Percentiles rank a stretch among this genome's conserved stretches.
Conservation (phyloP, 2,888 invertebrate species). For the Lordiphosa fenestrarum region DNA sequence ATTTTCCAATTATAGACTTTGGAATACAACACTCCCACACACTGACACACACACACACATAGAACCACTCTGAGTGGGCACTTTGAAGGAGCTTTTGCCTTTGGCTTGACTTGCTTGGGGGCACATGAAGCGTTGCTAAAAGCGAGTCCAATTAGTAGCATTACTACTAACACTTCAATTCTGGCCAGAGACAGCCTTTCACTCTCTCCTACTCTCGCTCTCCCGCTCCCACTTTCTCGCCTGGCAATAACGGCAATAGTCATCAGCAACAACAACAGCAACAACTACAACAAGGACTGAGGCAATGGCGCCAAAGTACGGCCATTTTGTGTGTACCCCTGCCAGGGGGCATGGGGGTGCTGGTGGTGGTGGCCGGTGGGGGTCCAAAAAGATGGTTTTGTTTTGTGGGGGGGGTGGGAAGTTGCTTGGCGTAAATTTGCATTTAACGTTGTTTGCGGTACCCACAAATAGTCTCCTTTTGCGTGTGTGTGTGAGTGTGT, state of each 20-base stretch:
- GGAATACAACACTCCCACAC: conserved; percentile 20
- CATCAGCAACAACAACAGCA: conserved; percentile 42
- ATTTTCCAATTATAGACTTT: conserved; percentile 74
- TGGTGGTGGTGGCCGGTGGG: conserved; percentile 1
- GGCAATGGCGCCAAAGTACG: conserved; percentile 73
- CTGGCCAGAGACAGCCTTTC: conserved; percentile 37
- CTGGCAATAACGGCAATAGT: conserved; percentile 73
- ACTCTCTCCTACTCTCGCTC: conserved; percentile 3
- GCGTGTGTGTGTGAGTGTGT: conserved; percentile 2
- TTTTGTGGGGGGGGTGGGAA: conserved; percentile 1
- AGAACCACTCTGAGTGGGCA: conserved; percentile 33
- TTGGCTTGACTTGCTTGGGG: conserved; percentile 44
- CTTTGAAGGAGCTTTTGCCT: conserved; percentile 48
- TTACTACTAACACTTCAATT: conserved; percentile 76
- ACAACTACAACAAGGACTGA: conserved; percentile 19
- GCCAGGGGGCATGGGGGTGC: conserved; percentile 6
- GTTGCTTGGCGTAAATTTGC: conserved; percentile 66
- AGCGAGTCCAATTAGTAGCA: conserved; percentile 77
- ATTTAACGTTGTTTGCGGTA: conserved; percentile 76
- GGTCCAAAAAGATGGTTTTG: conserved; percentile 7
- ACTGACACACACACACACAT: conserved; percentile 14
- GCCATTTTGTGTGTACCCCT: conserved; percentile 64
- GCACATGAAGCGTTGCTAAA: conserved; percentile 65
- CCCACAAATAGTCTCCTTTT: conserved; percentile 58
- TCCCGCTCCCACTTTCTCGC: conserved; percentile 7